Percentiles rank a stretch among this genome's conserved stretches.
Evolutionary conservation across 37 sponge, comb jelly and placozoan genomes (phyloP).

Genomic region (Chondrilla cf. caribensis): DNA sequence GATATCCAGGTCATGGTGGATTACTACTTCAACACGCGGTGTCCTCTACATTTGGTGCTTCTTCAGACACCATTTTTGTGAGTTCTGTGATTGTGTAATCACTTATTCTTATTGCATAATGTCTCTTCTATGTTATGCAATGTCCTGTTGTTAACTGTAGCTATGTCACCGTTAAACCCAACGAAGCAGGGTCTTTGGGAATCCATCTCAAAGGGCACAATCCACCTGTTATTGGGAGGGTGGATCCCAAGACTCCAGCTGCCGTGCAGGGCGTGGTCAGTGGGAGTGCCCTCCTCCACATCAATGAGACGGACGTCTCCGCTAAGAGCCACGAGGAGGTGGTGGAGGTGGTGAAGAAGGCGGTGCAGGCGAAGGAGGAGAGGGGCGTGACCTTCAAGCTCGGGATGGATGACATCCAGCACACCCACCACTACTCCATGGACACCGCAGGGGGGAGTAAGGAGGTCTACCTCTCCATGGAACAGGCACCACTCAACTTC

Average conservation of each 20-base stretch:
- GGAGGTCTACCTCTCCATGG: not conserved
- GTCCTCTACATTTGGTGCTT: not conserved
- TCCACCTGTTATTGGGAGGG: constrained; percentile 52
- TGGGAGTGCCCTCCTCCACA: constrained; percentile 53
- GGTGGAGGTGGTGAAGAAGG: not conserved
- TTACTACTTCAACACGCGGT: not conserved
- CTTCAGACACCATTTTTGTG: constrained; percentile 12
- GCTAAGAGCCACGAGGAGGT: constrained; percentile 39
- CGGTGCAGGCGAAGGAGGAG: not conserved
- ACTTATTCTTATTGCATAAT: not conserved
- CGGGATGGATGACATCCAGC: constrained; percentile 27
- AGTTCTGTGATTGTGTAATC: not conserved
- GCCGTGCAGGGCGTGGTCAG: constrained; percentile 48
- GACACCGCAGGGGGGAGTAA: constrained; percentile 33
- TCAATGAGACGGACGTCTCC: not conserved
- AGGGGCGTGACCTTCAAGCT: constrained; percentile 38
- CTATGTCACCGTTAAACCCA: not conserved
- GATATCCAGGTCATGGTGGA: not conserved
- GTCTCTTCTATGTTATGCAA: no score
- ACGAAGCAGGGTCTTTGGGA: constrained; percentile 41
- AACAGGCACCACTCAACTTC: constrained; percentile 59
- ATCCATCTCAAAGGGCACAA: constrained; percentile 56
- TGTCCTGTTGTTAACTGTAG: not conserved
- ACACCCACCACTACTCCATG: constrained; percentile 35
- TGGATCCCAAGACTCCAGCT: constrained; percentile 56